Evolutionary conservation across 64 coral and sea anemone species (phyloP).

Genomic region (Actinia equina): DNA sequence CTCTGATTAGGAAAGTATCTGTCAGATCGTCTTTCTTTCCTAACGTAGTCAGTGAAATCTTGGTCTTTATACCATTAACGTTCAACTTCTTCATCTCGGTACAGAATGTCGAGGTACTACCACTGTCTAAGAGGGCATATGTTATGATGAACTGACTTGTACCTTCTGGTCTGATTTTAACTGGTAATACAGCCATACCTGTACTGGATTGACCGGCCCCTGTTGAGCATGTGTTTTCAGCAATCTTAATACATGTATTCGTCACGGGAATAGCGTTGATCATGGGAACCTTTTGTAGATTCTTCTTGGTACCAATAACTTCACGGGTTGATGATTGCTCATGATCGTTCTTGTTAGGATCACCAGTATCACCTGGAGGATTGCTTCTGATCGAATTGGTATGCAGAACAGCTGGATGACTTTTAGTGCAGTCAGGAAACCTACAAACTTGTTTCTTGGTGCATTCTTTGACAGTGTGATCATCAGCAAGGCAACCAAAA

Average conservation of each 20-base stretch:
- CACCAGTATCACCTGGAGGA: not conserved
- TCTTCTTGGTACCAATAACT: not conserved
- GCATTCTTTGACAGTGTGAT: not conserved
- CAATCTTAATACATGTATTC: not conserved
- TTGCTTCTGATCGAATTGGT: not conserved
- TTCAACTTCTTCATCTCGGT: conserved; percentile 4
- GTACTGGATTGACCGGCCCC: not conserved
- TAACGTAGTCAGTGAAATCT: conserved; percentile 22
- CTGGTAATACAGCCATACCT: conserved; percentile 28
- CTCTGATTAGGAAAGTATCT: conserved; percentile 1
- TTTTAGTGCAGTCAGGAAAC: not conserved
- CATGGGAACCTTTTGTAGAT: not conserved
- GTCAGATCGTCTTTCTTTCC: conserved; percentile 21
- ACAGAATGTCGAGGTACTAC: conserved; percentile 28
- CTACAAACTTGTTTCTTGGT: not conserved
- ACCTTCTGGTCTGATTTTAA: conserved; percentile 26
- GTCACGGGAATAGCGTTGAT: not conserved
- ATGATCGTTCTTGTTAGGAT: not conserved
- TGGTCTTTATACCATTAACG: not conserved
- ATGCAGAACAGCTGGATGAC: not conserved
- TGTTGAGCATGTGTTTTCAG: not conserved
- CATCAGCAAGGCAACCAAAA: not conserved
- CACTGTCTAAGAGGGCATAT: conserved; percentile 26
- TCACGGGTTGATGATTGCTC: too few species aligned
- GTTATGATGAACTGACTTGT: not conserved